Conservation (phyloP, 2,888 invertebrate genomes). For the Drosophila glabriapex region DNA sequence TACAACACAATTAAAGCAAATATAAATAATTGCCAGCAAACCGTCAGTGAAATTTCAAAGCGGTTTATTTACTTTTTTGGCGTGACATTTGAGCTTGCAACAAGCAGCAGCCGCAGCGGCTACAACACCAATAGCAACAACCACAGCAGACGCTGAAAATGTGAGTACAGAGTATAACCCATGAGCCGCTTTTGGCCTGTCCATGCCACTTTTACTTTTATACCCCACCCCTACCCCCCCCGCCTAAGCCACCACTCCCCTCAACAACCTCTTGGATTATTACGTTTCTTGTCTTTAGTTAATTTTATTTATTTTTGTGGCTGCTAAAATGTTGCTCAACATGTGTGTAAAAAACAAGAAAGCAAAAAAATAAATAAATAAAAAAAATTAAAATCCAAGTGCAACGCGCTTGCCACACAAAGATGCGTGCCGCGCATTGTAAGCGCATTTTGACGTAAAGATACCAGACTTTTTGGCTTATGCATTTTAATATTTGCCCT, state of each 20-base stretch:
- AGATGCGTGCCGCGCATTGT: constrained; percentile 7
- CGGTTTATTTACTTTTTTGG: constrained; percentile 40
- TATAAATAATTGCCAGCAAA: constrained; percentile 23
- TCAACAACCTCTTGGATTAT: constrained; percentile 9
- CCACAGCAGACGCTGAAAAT: constrained; percentile 33
- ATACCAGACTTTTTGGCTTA: constrained; percentile 8
- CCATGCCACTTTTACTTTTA: constrained; percentile 52
- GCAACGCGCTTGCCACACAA: constrained; percentile 17
- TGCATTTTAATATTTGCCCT: not conserved
- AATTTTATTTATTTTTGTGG: constrained; percentile 5
- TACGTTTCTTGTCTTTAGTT: not conserved
- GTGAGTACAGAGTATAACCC: constrained; percentile 44
- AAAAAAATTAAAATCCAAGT: constrained; percentile 2
- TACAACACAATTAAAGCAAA: constrained; percentile 11
- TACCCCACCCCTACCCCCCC: no score
- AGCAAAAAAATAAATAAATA: not conserved
- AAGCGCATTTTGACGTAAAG: constrained; percentile 13
- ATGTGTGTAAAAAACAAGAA: constrained; percentile 44
- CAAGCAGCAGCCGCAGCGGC: constrained; percentile 34
- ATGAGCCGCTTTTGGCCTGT: constrained; percentile 46
- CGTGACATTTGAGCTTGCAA: constrained; percentile 55
- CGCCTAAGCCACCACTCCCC: not conserved
- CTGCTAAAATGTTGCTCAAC: constrained; percentile 38
- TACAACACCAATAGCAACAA: constrained; percentile 15
- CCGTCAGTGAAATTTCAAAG: constrained; percentile 45